These are phyloP conservation scores for Sterna hirundo DNA, from an alignment of 2,113 vertebrate genomes.

Conservation along the genomic window DNA sequence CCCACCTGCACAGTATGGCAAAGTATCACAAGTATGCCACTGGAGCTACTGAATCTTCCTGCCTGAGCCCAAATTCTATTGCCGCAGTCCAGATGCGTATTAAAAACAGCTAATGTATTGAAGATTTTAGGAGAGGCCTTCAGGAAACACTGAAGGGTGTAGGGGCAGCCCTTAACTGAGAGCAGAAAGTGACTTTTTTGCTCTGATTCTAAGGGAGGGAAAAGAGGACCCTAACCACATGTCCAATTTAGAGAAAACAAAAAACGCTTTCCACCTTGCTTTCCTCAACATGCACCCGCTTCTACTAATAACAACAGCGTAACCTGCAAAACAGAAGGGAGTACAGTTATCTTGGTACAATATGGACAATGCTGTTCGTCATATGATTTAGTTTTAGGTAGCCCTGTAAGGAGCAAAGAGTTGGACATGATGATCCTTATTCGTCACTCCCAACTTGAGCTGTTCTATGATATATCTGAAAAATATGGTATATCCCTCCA, in stretches of 20 bases:
- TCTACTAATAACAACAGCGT: not conserved
- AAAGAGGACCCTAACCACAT: not conserved
- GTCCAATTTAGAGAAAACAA: not conserved
- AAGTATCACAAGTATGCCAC: not conserved
- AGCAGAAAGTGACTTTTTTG: not conserved
- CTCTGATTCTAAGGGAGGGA: not conserved
- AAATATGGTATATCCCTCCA: not conserved
- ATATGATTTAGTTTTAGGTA: not conserved
- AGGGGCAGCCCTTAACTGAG: not conserved
- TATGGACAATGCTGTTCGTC: fast-evolving
- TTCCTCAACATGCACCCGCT: not conserved
- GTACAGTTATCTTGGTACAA: not conserved
- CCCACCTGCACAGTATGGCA: not conserved
- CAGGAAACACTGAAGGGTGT: not conserved
- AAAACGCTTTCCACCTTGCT: not conserved
- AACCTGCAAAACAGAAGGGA: not conserved
- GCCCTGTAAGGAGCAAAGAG: not conserved
- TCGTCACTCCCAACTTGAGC: not conserved
- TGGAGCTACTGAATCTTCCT: not conserved
- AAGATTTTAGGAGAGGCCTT: not conserved
- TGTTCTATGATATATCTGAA: not conserved
- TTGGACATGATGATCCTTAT: not conserved
- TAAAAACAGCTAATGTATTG: not conserved
- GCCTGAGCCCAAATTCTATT: not conserved
- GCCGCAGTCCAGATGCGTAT: not conserved